Evolutionary conservation across 2,113 vertebrate genomes (phyloP), one percentile per base, ranked within the genome.

Genomic region (Paramormyrops kingsleyae): DNA sequence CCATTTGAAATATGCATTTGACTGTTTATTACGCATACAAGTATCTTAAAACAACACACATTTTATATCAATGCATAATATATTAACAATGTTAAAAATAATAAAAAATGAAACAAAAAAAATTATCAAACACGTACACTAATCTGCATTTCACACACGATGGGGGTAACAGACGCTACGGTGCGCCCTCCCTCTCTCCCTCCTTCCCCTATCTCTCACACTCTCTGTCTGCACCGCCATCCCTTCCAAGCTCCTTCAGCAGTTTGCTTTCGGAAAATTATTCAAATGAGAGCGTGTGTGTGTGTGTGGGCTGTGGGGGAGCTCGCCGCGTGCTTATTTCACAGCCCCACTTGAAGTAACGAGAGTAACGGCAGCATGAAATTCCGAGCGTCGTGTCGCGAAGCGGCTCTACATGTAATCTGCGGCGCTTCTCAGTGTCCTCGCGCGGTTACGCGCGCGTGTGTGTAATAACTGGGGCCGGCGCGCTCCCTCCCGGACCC

Each of bases 271-370:
- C 89, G 66, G 31, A 89, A 89, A 59, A 12, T 94, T 94, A 95
- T 96, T 94, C 91, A 94, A 94, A 95, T 93, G 90, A 62, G 56
- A n/a, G 3, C 10, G 50, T 1, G 13, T 15, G 19, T 19, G 52
- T 15, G 53, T 56, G 47, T 47, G 47, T 47, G 9, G 5, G 56
- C 1, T 21, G 19, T 2, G 92, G 77, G 91, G 4, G 4, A 46
- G 90, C 91, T 94, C 89, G 52, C 89, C 86, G n/a, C 91, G 70
- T 88, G 91, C 94, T 92, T 91, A 92, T 94, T 95, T 94, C 91
- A 92, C 93, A 91, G 92, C 90, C 50, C 92, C 91, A 94, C 91
- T 93, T 92, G 92, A 95, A 93, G 90, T 80, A 35, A 89, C 89
- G 89, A 93, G 91, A 93, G 91, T 92, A 94, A 93, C 27, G 21